A percentile compares a stretch with the other conserved stretches of the same genome.
Evolutionary conservation across 1,140 invertebrate genomes (phyloP).

Genomic region (Pseudachorutes palmiensis): DNA sequence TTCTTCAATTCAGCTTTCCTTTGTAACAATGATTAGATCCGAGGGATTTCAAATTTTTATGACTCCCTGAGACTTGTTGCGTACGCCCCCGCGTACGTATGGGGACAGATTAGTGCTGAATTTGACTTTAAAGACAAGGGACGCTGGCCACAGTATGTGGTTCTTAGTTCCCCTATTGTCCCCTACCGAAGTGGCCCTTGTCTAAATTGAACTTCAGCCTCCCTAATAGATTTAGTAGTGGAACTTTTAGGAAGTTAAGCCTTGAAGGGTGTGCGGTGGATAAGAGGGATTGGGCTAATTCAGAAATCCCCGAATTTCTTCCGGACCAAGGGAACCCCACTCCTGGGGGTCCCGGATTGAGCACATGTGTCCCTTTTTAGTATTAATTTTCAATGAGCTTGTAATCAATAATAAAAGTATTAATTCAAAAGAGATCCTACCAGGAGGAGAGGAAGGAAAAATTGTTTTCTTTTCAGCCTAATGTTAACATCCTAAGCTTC

Average conservation of each 20-base stretch:
- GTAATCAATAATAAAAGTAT: slow-evolving; percentile 18
- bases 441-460: neutral
- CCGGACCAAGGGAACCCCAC: neutral
- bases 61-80: too few species aligned
- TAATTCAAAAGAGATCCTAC: neutral
- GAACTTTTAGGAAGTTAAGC: slow-evolving; percentile 7
- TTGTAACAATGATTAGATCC: too few species aligned
- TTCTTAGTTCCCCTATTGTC: too few species aligned
- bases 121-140: too few species aligned
- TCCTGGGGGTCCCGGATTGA: neutral
- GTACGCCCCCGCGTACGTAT: too few species aligned
- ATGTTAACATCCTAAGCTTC: neutral
- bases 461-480: slow-evolving; percentile 4
- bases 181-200: too few species aligned
- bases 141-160: too few species aligned
- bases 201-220: neutral
- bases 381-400: slow-evolving; percentile 24
- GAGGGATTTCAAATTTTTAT: too few species aligned
- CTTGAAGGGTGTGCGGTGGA: neutral
- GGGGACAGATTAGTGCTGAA: too few species aligned
- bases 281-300: neutral
- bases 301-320: neutral
- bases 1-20: neutral
- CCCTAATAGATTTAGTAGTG: slow-evolving; percentile 1
- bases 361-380: slow-evolving; percentile 3